Evolutionary conservation across 1,140 invertebrate genomes (phyloP).

Genomic region (Macrocentrus cingulum): DNA sequence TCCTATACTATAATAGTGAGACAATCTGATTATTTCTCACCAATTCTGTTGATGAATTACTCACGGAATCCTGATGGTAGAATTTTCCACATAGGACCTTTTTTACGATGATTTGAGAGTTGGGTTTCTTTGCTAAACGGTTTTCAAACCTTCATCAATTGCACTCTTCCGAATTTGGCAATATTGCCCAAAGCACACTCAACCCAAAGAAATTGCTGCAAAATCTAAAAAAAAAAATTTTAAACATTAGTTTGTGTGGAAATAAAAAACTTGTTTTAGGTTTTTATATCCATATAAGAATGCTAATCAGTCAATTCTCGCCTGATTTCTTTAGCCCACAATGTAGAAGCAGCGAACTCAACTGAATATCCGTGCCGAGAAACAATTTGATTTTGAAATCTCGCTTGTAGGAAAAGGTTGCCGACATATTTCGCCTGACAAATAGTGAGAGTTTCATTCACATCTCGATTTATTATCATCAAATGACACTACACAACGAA

Average conservation of each 20-base stretch:
- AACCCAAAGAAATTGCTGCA: slow-evolving; percentile 76
- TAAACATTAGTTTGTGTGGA: background rate
- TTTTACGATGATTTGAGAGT: slow-evolving; percentile 38
- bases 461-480: no score
- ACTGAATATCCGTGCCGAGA: no score
- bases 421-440: no score
- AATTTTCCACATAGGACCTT: slow-evolving; percentile 52
- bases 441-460: no score
- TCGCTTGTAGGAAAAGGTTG: no score
- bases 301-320: slow-evolving; percentile 70
- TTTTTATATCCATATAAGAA: slow-evolving; percentile 71
- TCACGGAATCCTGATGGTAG: slow-evolving; percentile 50
- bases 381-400: no score
- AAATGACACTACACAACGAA: no score
- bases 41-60: slow-evolving; percentile 58
- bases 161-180: slow-evolving; percentile 64
- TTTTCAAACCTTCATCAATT: slow-evolving; percentile 78
- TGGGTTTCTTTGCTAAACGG: slow-evolving; percentile 63
- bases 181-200: slow-evolving; percentile 82
- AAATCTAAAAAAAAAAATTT: slow-evolving; percentile 64
- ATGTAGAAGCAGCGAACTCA: slow-evolving; percentile 88
- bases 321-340: slow-evolving; percentile 83
- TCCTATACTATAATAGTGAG: no score
- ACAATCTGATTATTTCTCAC: slow-evolving; percentile 16
- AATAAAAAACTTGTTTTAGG: slow-evolving; percentile 22